Percentiles rank a stretch among this genome's conserved stretches.
Evolutionary conservation across 2,113 vertebrate genomes (phyloP).

Genomic region (Corythoichthys intestinalis): DNA sequence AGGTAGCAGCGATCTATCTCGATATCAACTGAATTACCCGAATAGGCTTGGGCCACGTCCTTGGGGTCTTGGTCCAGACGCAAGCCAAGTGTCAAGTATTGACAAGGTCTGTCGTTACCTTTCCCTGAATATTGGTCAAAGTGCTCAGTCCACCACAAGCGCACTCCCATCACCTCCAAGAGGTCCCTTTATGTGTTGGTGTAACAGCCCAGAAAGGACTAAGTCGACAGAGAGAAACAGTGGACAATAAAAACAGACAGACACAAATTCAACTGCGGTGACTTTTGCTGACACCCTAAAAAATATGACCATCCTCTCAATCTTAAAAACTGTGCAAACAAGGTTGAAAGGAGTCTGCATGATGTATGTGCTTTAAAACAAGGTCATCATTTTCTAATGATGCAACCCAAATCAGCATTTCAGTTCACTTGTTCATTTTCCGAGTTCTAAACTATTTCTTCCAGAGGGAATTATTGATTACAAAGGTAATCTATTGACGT

Average conservation of each 20-base stretch:
- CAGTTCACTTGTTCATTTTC: too few species aligned
- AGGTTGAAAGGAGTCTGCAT: background rate
- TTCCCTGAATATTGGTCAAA: slow-evolving; percentile 62
- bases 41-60: slow-evolving; percentile 37
- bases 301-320: slow-evolving; percentile 10
- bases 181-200: slow-evolving; percentile 54
- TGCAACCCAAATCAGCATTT: background rate
- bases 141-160: slow-evolving; percentile 50
- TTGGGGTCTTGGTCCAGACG: slow-evolving; percentile 53
- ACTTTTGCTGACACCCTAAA: slow-evolving; percentile 22
- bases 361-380: background rate
- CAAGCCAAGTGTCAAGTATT: slow-evolving; percentile 42
- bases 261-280: slow-evolving; percentile 2
- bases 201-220: slow-evolving; percentile 26
- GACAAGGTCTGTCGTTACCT: slow-evolving; percentile 67
- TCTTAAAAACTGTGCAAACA: slow-evolving; percentile 1
- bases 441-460: too few species aligned
- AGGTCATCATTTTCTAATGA: background rate
- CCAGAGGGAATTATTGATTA: too few species aligned
- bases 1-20: slow-evolving; percentile 52
- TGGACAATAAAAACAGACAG: slow-evolving; percentile 8
- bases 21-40: slow-evolving; percentile 54
- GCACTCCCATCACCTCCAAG: slow-evolving; percentile 57
- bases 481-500: too few species aligned
- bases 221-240: slow-evolving; percentile 17